These are phyloP conservation scores for Ctenodactylus gundi DNA, from an alignment of 2,113 vertebrate species.

Conservation along the genomic window DNA sequence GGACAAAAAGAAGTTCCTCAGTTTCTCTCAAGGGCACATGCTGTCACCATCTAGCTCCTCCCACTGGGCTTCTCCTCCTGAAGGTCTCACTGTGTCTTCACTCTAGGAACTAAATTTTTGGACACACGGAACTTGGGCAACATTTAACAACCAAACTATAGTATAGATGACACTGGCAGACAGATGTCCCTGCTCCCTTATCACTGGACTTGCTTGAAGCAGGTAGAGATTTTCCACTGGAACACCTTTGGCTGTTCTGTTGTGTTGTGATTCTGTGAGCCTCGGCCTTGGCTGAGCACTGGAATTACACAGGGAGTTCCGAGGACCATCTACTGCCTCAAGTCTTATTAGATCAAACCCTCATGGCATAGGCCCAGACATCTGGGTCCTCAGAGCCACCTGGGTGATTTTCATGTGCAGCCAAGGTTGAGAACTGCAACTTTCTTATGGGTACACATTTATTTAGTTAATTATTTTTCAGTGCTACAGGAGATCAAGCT, in stretches of 20 bases:
- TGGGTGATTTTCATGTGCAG: background rate
- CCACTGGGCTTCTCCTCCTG: background rate
- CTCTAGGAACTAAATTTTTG: background rate
- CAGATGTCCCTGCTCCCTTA: background rate
- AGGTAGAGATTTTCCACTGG: fast-evolving
- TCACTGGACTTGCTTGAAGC: background rate
- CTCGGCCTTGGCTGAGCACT: background rate
- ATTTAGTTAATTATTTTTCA: too few species aligned
- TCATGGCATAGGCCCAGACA: fast-evolving
- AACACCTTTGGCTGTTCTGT: too few species aligned
- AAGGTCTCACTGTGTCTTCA: too few species aligned
- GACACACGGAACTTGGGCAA: background rate
- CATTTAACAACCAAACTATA: background rate
- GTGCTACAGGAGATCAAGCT: too few species aligned
- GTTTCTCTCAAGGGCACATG: background rate
- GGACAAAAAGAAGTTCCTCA: too few species aligned
- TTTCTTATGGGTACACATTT: fast-evolving
- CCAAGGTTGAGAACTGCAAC: background rate
- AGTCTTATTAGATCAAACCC: background rate
- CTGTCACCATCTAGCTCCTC: background rate
- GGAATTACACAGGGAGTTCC: fast-evolving
- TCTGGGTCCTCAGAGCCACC: fast-evolving
- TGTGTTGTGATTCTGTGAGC: background rate
- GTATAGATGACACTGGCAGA: background rate
- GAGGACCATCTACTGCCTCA: background rate